Percentiles rank a stretch among this genome's conserved stretches.
These are phyloP conservation scores for Trichopria drosophilae DNA, from an alignment of 2,888 invertebrate species.

Conservation along the genomic window DNA sequence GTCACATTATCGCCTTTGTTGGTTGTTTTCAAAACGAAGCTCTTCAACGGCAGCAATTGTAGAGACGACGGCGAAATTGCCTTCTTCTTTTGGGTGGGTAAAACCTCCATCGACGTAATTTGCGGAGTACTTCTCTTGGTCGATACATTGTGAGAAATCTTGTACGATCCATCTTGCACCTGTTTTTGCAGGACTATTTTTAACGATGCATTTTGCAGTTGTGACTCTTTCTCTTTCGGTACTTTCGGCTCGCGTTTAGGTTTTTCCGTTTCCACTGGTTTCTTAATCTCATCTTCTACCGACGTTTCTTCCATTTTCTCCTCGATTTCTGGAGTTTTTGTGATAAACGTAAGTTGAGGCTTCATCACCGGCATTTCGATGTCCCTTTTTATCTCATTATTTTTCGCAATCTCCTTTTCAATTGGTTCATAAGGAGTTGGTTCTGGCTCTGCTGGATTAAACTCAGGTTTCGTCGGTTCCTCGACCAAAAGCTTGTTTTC, in stretches of 20 bases:
- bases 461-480: conserved; percentile 48
- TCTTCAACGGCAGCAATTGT: conserved; percentile 58
- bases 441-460: conserved; percentile 42
- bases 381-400: too few species aligned
- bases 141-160: conserved; percentile 56
- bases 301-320: conserved; percentile 17
- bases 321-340: not conserved
- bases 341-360: too few species aligned
- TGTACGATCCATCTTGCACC: conserved; percentile 59
- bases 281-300: conserved; percentile 8
- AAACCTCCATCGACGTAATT: conserved; percentile 45
- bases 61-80: conserved; percentile 44
- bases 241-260: conserved; percentile 42
- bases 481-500: conserved; percentile 46
- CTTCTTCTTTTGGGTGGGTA: conserved; percentile 1
- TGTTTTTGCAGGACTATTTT: conserved; percentile 61
- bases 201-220: conserved; percentile 49
- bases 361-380: too few species aligned
- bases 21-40: conserved; percentile 51
- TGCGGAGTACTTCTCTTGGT: conserved; percentile 36
- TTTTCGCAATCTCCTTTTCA: conserved; percentile 28
- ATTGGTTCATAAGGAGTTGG: conserved; percentile 27
- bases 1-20: conserved; percentile 48
- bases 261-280: conserved; percentile 36
- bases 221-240: too few species aligned